phyloP scores from a whole-genome alignment of 2,888 invertebrate genomes.

The Holacanthella duospinosa region DNA sequence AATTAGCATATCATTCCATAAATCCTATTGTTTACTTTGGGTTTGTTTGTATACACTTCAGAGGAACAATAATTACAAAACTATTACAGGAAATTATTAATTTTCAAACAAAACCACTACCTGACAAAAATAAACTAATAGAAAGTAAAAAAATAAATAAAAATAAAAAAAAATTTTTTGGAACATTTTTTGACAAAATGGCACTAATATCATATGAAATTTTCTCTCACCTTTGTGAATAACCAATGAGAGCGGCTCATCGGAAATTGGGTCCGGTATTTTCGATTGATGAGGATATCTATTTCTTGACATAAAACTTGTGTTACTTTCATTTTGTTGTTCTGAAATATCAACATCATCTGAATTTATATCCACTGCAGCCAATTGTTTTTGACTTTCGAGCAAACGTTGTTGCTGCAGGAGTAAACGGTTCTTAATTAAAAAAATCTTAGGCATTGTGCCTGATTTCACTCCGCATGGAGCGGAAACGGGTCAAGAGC shows the following conservation, averaged over 20 bases:
- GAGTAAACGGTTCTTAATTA: slow-evolving; percentile 79
- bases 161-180: too few species aligned
- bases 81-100: too few species aligned
- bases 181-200: too few species aligned
- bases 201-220: too few species aligned
- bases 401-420: slow-evolving; percentile 77
- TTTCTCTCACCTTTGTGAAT: slow-evolving; percentile 41
- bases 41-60: too few species aligned
- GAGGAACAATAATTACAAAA: too few species aligned
- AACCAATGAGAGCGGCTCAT: slow-evolving; percentile 46
- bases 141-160: too few species aligned
- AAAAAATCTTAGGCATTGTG: slow-evolving; percentile 82
- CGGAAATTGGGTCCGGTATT: slow-evolving; percentile 13
- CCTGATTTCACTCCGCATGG: background rate
- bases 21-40: too few species aligned
- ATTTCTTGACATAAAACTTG: background rate
- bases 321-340: background rate
- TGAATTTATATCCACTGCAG: slow-evolving; percentile 19
- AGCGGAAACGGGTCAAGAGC: background rate
- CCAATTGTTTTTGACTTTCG: slow-evolving; percentile 63
- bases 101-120: too few species aligned
- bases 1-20: background rate
- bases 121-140: too few species aligned
- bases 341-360: slow-evolving; percentile 22
- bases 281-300: slow-evolving; percentile 41